phyloP scores from a whole-genome alignment of 1,140 invertebrate genomes.

The Formica exsecta region DNA sequence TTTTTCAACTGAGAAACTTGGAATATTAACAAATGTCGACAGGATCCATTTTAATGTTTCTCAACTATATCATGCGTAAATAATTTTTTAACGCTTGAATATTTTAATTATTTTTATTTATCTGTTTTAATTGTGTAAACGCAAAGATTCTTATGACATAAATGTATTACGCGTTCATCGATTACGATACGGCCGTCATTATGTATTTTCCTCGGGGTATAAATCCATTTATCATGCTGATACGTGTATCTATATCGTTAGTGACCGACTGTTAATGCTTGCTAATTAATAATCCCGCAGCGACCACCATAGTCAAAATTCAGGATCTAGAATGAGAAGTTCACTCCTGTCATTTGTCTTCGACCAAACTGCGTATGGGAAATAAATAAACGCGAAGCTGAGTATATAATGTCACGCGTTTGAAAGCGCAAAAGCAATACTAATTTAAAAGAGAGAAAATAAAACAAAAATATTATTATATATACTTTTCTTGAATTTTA shows the following conservation, averaged over 20 bases:
- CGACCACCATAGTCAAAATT: slow-evolving; percentile 47
- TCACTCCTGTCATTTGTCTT: slow-evolving; percentile 42
- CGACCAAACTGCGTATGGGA: neutral
- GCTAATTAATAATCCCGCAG: slow-evolving; percentile 55
- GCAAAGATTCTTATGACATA: slow-evolving; percentile 16
- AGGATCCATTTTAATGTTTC: neutral
- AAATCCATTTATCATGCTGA: slow-evolving; percentile 45
- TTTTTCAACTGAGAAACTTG: neutral
- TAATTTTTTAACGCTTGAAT: neutral
- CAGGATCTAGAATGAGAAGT: slow-evolving; percentile 39
- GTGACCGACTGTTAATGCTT: slow-evolving; percentile 47
- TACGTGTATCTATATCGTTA: slow-evolving; percentile 32
- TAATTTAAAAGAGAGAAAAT: neutral
- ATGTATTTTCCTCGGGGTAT: slow-evolving; percentile 29
- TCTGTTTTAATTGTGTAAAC: slow-evolving; percentile 4
- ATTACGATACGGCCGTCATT: slow-evolving; percentile 44
- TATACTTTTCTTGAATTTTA: too few species aligned
- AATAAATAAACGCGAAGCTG: slow-evolving; percentile 20
- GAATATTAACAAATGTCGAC: neutral
- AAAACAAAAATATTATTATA: too few species aligned
- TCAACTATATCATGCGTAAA: neutral
- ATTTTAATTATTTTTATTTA: slow-evolving; percentile 18
- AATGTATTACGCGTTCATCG: slow-evolving; percentile 44
- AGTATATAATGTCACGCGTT: slow-evolving; percentile 1
- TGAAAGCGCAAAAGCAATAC: neutral